Base-by-base conservation (phyloP, 2,797 vertebrate species). In the Okamejei kenojei region DNA sequence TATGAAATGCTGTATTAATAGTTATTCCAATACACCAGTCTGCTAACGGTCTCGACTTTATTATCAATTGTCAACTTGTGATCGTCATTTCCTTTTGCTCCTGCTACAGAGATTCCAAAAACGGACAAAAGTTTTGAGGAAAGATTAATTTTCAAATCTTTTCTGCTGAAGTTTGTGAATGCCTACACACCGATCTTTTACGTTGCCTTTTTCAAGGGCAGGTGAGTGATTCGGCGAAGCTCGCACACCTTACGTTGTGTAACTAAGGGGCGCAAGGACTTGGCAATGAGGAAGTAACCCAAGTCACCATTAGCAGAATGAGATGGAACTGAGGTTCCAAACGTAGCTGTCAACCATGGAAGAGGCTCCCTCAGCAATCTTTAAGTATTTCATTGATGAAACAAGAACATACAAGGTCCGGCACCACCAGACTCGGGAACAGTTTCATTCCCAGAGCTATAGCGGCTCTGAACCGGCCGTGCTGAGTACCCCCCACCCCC, bases 161-260 rank as follows among this genome's bases (percentile, higher is more conserved):
- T 99, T 94, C 95, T 99, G 94, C 94, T 99, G 94, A 99, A 99
- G 96, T 99, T 99, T 63, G 98, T 98, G 92, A 99, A 99, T 0
- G 98, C 98, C 94, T 99, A 99, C 95, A 98, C 98, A 0, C 98
- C 99, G 35, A 99, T 99, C 88, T 99, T 99, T 93, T 99, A 99
- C 2, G 97, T 99, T 45, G 99, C 99, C 74, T 99, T 99, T 96
- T 99, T 99, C 97, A 98, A 99, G 95, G 99, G 99, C 95, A 96
- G 98, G 99, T 99, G 96, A 96, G 96, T 95, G 35, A 58, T 29
- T 73, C 21, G 35, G 32, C 23, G 45, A 0, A 73, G 11, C 0
- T 10, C n/a, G 1, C 9, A 0, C 10, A 45, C 2, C 9, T 7
- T 0, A 17, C 1, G 26, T n/a, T 88, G 17, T 45, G 3, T 81